Evolutionary conservation across 2,113 vertebrate species (phyloP).

Genomic region (Tragelaphus strepsiceros): DNA sequence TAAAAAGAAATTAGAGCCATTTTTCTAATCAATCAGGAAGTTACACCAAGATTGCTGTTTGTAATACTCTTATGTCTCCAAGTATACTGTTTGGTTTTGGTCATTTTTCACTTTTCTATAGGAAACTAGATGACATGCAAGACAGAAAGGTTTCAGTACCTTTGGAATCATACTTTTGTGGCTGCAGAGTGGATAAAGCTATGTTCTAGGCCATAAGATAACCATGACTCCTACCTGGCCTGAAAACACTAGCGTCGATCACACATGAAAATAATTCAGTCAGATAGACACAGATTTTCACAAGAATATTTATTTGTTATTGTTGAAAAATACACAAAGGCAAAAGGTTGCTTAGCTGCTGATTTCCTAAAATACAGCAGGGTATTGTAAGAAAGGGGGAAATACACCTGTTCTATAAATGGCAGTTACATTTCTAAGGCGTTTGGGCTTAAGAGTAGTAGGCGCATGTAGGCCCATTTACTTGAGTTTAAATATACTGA

Average conservation of each 20-base stretch:
- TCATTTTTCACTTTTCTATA: background rate
- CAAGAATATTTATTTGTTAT: constrained; percentile 82
- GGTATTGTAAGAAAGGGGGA: constrained; percentile 71
- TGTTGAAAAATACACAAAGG: constrained; percentile 83
- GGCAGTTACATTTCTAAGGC: constrained; percentile 80
- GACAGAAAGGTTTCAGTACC: background rate
- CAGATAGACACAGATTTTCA: constrained; percentile 62
- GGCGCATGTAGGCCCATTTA: background rate
- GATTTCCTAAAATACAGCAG: constrained; percentile 74
- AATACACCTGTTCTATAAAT: constrained; percentile 37
- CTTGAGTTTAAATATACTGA: constrained; percentile 50
- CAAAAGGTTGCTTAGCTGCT: constrained; percentile 71
- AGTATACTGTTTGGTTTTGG: background rate
- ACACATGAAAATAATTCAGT: constrained; percentile 29
- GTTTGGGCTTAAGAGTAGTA: constrained; percentile 73
- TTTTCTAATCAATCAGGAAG: background rate
- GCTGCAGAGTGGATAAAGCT: background rate
- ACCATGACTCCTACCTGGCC: background rate
- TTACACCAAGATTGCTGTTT: background rate
- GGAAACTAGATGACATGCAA: background rate
- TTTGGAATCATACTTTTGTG: background rate
- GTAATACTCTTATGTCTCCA: background rate
- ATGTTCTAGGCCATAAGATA: background rate
- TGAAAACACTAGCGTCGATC: background rate
- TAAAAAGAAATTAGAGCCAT: background rate